Evolutionary conservation across 2,888 invertebrate species (phyloP).

Genomic region (Pammene fasciana): DNA sequence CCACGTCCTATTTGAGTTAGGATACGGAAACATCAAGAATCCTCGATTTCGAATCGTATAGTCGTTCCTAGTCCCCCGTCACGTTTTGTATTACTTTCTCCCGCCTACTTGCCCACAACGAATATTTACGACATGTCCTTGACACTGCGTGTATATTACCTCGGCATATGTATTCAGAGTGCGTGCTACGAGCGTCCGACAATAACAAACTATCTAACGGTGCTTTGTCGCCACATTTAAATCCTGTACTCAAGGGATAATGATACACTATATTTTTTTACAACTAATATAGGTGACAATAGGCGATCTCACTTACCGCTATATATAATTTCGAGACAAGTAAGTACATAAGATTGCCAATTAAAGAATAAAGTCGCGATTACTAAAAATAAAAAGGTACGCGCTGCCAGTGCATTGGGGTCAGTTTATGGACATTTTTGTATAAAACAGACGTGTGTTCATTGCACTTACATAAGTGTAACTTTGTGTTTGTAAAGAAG

Average conservation of each 20-base stretch:
- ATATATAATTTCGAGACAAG: too few relatives aligned
- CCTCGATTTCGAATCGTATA: not conserved
- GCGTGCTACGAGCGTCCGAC: constrained; percentile 51
- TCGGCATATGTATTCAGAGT: constrained; percentile 53
- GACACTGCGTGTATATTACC: constrained; percentile 43
- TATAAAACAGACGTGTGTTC: too few relatives aligned
- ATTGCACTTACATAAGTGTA: too few relatives aligned
- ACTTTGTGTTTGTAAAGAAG: not conserved
- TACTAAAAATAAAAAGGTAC: too few relatives aligned
- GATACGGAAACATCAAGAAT: not conserved
- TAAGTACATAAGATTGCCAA: not conserved
- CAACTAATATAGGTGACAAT: too few relatives aligned
- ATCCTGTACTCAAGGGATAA: not conserved
- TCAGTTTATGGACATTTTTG: not conserved
- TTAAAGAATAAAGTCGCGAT: too few relatives aligned
- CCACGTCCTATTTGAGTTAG: not conserved
- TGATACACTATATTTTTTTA: too few relatives aligned
- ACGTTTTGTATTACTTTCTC: constrained; percentile 34
- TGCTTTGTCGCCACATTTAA: not conserved
- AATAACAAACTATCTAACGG: constrained; percentile 41
- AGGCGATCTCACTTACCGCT: too few relatives aligned
- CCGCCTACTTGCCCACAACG: constrained; percentile 28
- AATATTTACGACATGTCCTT: constrained; percentile 47
- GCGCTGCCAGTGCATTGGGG: too few relatives aligned
- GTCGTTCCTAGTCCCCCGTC: not conserved